Percentiles rank a stretch among this genome's conserved stretches.
Evolutionary conservation across 92 coral and sea anemone species (phyloP).

Genomic region (Metridium senile): DNA sequence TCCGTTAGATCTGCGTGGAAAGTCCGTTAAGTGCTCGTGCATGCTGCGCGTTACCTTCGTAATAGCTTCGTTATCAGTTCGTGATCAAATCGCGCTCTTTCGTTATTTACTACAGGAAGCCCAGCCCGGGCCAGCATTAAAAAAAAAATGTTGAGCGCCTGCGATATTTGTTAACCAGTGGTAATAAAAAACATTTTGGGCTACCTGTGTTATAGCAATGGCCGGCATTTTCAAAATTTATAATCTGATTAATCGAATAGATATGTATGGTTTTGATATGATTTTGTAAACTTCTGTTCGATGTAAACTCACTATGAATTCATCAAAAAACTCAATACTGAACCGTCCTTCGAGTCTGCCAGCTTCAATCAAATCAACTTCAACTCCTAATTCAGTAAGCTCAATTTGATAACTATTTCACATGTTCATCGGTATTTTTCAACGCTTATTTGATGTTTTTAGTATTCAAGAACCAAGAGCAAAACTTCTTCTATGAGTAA

Average conservation of each 20-base stretch:
- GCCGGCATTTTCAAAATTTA: background rate
- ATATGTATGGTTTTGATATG: too few species aligned
- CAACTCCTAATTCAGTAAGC: constrained; percentile 4
- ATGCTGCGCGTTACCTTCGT: too few species aligned
- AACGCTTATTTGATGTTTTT: background rate
- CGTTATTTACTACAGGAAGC: background rate
- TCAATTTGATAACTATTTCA: background rate
- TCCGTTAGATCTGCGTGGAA: background rate
- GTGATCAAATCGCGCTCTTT: background rate
- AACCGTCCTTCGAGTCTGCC: background rate
- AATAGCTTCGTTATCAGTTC: background rate
- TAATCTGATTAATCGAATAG: too few species aligned
- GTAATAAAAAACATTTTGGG: background rate
- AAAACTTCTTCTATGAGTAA: constrained; percentile 3
- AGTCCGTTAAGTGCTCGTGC: background rate
- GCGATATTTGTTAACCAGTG: background rate
- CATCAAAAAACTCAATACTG: background rate
- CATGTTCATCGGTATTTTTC: background rate
- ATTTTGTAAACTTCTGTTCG: too few species aligned
- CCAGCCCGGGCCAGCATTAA: background rate
- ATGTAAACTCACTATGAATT: too few species aligned
- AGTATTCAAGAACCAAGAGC: constrained; percentile 22
- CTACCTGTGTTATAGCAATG: too few species aligned
- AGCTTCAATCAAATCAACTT: background rate
- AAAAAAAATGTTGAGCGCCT: too few species aligned